These are phyloP conservation scores for Pteromalus puparum DNA, from an alignment of 1,140 invertebrate genomes.

Conservation along the genomic window DNA sequence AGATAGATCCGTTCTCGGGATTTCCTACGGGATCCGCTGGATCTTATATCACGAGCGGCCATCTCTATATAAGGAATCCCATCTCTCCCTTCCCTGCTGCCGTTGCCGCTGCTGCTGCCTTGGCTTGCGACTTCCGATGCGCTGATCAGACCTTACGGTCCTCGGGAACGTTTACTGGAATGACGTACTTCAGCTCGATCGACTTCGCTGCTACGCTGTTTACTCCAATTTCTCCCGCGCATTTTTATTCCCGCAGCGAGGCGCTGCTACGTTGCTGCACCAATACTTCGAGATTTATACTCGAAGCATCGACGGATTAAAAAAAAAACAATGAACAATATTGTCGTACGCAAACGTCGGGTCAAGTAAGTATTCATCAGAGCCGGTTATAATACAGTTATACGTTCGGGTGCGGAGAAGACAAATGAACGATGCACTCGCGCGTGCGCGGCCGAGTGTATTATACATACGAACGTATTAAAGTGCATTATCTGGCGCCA, in stretches of 20 bases:
- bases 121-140: conserved; percentile 42
- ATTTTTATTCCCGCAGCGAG: neutral
- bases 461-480: conserved; percentile 2
- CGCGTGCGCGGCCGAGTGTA: neutral
- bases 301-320: neutral
- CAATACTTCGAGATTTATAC: neutral
- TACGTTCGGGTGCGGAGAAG: neutral
- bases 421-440: conserved; percentile 21
- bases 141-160: conserved; percentile 59
- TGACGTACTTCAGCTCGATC: conserved; percentile 47
- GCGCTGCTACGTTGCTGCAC: neutral
- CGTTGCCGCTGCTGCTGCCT: conserved; percentile 4
- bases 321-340: too few relatives aligned
- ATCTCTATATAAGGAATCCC: conserved; percentile 74
- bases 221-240: conserved; percentile 10
- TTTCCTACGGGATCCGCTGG: conserved; percentile 75
- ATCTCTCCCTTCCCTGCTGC: conserved; percentile 39
- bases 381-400: neutral
- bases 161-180: conserved; percentile 51
- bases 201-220: conserved; percentile 11
- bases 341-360: too few relatives aligned
- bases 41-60: conserved; percentile 75
- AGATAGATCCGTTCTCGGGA: conserved; percentile 76
- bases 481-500: conserved; percentile 52
- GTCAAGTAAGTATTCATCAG: too few relatives aligned